Evolutionary conservation across 2,797 vertebrate genomes (phyloP).

Genomic region (Propithecus deckenii): DNA sequence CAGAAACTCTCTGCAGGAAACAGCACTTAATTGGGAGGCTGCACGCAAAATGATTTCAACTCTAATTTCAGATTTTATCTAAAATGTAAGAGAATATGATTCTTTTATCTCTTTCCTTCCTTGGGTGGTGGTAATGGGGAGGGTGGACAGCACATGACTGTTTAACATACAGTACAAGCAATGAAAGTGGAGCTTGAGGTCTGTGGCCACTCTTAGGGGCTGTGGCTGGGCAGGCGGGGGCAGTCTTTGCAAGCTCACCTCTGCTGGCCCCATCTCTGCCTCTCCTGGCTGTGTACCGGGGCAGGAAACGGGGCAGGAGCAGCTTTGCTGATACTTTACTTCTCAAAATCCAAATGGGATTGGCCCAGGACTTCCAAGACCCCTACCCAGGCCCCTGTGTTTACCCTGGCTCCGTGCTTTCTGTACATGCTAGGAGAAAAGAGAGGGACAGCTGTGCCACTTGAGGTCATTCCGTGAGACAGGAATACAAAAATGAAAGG

Average conservation of each 20-base stretch:
- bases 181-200: not conserved
- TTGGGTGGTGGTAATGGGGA: not conserved
- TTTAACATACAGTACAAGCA: not conserved
- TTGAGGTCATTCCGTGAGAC: not conserved
- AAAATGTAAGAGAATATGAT: not conserved
- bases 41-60: slow-evolving; percentile 3
- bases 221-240: not conserved
- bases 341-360: not conserved
- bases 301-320: not conserved
- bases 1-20: slow-evolving; percentile 25
- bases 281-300: not conserved
- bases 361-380: not conserved
- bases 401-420: not conserved
- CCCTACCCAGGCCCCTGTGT: not conserved
- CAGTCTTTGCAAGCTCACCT: not conserved
- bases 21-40: not conserved
- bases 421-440: not conserved
- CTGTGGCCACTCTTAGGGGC: not conserved
- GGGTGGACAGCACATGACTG: not conserved
- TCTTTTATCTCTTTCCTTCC: not conserved
- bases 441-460: not conserved
- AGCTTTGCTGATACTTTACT: not conserved
- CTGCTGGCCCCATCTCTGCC: not conserved
- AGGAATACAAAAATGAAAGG: not conserved
- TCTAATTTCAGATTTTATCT: slow-evolving; percentile 39